Percentiles rank a stretch among this genome's conserved stretches.
These are phyloP conservation scores for Sternotherus odoratus DNA, from an alignment of 2,797 vertebrate species.

Conservation along the genomic window DNA sequence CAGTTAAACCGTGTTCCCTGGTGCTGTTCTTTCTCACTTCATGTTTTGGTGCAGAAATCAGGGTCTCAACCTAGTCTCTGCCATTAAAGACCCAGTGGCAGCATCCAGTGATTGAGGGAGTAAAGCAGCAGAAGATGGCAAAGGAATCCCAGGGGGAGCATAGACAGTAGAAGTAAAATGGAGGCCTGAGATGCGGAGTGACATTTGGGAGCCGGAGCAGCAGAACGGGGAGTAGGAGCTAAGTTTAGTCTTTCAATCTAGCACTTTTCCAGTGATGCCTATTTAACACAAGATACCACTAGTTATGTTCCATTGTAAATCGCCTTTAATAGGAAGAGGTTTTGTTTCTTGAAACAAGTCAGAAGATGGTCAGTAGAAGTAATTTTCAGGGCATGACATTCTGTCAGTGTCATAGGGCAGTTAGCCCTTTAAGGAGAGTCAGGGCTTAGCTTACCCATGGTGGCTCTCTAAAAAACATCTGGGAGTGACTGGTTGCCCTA, in stretches of 20 bases:
- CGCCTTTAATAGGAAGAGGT: conserved; percentile 47
- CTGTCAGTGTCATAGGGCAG: too few species aligned
- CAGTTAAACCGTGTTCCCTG: background rate
- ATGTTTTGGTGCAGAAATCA: background rate
- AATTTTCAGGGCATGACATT: conserved; percentile 39
- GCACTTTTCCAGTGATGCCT: background rate
- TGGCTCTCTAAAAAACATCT: background rate
- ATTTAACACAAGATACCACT: background rate
- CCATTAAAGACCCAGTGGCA: background rate
- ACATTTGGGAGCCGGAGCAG: background rate
- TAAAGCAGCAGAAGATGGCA: background rate
- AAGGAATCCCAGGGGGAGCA: background rate
- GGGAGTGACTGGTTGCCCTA: background rate
- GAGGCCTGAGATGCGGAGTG: background rate
- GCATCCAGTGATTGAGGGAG: background rate
- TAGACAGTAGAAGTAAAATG: background rate
- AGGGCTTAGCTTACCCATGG: background rate
- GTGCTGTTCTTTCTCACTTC: background rate
- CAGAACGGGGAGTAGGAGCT: background rate
- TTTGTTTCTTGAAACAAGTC: conserved; percentile 58
- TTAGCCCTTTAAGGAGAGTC: background rate
- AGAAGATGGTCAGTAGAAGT: conserved; percentile 48
- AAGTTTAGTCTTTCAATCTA: conserved; percentile 11
- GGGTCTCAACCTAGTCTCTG: background rate
- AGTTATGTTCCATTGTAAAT: conserved; percentile 49